These are phyloP conservation scores for Sussaba pulchella DNA, from an alignment of 2,888 invertebrate genomes.

Conservation along the genomic window DNA sequence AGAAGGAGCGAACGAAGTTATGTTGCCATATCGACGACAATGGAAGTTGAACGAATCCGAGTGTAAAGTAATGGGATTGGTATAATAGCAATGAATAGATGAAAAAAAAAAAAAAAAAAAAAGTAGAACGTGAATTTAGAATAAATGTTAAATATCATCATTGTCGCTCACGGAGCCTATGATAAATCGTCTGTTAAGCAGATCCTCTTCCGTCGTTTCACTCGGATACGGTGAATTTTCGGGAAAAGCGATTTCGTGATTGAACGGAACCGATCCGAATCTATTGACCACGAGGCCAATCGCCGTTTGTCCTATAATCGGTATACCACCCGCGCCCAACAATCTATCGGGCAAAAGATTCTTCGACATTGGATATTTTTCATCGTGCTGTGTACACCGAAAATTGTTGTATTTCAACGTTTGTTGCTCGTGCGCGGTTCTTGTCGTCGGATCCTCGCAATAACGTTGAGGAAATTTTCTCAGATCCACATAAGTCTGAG, in stretches of 20 bases:
- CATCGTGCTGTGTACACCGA: conserved; percentile 77
- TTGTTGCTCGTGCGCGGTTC: conserved; percentile 74
- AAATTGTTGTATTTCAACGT: conserved; percentile 79
- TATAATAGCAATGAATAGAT: too few relatives aligned
- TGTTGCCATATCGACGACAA: conserved; percentile 12
- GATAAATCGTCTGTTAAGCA: conserved; percentile 77
- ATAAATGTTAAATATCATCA: conserved; percentile 70
- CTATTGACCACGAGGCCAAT: conserved; percentile 81
- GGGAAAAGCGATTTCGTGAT: conserved; percentile 73
- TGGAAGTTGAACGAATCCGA: conserved; percentile 21
- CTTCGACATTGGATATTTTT: conserved; percentile 78
- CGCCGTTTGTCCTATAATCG: conserved; percentile 81
- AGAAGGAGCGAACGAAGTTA: neutral
- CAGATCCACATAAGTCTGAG: conserved; percentile 73
- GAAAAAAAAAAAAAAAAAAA: conserved; percentile 3
- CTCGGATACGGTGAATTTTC: conserved; percentile 76
- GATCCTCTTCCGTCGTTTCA: conserved; percentile 76
- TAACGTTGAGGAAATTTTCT: conserved; percentile 81
- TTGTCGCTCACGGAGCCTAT: conserved; percentile 80
- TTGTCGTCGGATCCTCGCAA: conserved; percentile 78
- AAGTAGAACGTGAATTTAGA: neutral
- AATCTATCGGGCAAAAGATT: conserved; percentile 78
- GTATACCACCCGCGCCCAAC: conserved; percentile 78
- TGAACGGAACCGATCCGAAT: conserved; percentile 78
- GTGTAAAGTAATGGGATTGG: too few relatives aligned